phyloP scores from a whole-genome alignment of 2,797 vertebrate genomes.

The Notoglanidium macrostoma region DNA sequence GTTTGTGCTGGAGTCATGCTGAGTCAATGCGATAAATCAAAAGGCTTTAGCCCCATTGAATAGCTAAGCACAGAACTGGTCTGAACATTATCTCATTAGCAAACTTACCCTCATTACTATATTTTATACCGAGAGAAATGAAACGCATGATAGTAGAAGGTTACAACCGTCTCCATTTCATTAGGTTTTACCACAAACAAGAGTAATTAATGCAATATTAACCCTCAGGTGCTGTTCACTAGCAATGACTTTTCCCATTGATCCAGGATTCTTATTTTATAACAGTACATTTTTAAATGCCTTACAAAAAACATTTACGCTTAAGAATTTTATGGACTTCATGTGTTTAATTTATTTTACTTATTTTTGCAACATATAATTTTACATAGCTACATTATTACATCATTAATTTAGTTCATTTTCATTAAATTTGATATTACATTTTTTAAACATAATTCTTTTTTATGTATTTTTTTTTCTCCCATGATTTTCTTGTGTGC shows the following conservation, averaged over 20 bases:
- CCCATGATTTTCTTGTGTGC: too few species aligned
- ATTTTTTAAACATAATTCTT: too few species aligned
- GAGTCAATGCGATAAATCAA: conserved; percentile 41
- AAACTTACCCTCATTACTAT: background rate
- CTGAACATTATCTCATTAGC: conserved; percentile 8
- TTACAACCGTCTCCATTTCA: background rate
- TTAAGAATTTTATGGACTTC: background rate
- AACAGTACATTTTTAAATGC: background rate
- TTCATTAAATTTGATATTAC: background rate
- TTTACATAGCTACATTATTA: background rate
- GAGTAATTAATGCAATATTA: background rate
- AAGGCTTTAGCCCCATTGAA: conserved; percentile 16
- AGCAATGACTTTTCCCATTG: background rate
- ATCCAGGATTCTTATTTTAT: background rate
- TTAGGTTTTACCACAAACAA: background rate
- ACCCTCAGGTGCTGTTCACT: background rate
- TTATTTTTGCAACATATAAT: background rate
- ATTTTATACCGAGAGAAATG: background rate
- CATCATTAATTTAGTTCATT: background rate
- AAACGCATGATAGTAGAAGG: background rate
- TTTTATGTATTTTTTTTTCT: too few species aligned
- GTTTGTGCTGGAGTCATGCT: conserved; percentile 31
- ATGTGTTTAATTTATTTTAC: background rate
- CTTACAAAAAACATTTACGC: background rate
- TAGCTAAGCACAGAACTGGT: background rate